Base-by-base conservation (phyloP, 1,140 invertebrate genomes). In the Philopotamus ludificatus region DNA sequence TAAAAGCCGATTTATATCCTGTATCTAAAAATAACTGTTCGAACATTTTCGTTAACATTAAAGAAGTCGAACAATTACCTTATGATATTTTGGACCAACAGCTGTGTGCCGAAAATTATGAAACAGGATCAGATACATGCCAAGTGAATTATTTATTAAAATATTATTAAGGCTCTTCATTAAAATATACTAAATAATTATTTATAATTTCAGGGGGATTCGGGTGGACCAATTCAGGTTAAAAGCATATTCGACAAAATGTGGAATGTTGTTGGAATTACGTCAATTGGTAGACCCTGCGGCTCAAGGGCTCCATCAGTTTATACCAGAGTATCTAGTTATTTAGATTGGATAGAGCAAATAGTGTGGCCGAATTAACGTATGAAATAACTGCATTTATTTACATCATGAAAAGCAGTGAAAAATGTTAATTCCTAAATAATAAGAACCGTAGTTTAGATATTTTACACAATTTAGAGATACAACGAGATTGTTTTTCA, bases 291-390 rank as follows among this genome's bases (percentile, higher is more conserved):
- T n/a, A 61, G 39, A 10, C 0, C 8, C 10, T 66, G 65, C 16
- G 85, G 84, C 1, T 78, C 76, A n/a, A 69, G 73, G 1, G 71
- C 75, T 18, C 86, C 87, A 0, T 84, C 81, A 0, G 78, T 89
- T 7, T 90, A 89, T 68, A 85, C 84, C 1, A 79, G 83, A 26
- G 81, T 89, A 0, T 81, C 81, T 15, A 73, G 75, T 23, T 89
- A 84, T 68, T 59, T 89, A 3, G 81, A 86, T 45, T 90, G 88
- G 88, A 89, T 90, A 39, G 87, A 88, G 73, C 61, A 73, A 7
- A 76, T 82, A 21, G 85, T 88, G 1, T 88, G 86, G 87, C 77
- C 81, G 34, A 59, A 44, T 8, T 16, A 34, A 34, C 12, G 12
- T 34, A 34, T 34, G 12, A 34, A n/a, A n/a, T n/a, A 34, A 12